A percentile compares a stretch with the other conserved stretches of the same genome.
Evolutionary conservation across 1,140 invertebrate species (phyloP).

Genomic region (Penaeus vannamei): DNA sequence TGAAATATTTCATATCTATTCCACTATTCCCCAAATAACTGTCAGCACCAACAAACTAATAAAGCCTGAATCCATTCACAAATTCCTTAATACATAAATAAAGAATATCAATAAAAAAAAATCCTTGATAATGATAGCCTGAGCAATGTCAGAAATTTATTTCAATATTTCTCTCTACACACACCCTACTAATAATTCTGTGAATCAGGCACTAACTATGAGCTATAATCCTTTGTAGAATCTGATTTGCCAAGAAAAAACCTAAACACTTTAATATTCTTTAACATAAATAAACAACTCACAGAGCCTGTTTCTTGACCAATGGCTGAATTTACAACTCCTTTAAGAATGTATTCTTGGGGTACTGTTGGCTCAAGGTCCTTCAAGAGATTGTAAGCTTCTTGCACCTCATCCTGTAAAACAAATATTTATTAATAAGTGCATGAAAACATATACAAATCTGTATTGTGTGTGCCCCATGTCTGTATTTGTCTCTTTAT

Average conservation of each 20-base stretch:
- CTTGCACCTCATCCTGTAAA: slow-evolving; percentile 83
- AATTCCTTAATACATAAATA: too few relatives aligned
- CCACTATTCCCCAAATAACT: too few relatives aligned
- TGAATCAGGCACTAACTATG: too few relatives aligned
- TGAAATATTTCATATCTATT: too few relatives aligned
- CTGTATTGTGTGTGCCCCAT: neutral
- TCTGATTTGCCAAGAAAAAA: neutral
- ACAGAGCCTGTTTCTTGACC: slow-evolving; percentile 94
- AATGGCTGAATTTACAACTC: slow-evolving; percentile 93
- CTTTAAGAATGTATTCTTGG: slow-evolving; percentile 97
- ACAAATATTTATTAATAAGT: slow-evolving; percentile 34
- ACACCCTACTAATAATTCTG: too few relatives aligned
- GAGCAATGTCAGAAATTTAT: too few relatives aligned
- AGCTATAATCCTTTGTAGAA: neutral
- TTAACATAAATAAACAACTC: slow-evolving; percentile 69
- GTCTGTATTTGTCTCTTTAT: too few relatives aligned
- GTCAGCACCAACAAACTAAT: too few relatives aligned
- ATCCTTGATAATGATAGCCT: too few relatives aligned
- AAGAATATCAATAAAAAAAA: too few relatives aligned
- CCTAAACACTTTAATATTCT: neutral
- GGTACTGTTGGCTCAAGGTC: slow-evolving; percentile 93
- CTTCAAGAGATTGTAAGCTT: slow-evolving; percentile 92
- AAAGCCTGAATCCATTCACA: too few relatives aligned
- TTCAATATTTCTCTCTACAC: too few relatives aligned
- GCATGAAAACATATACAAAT: neutral